Percentiles rank a stretch among this genome's conserved stretches.
phyloP scores from a whole-genome alignment of 2,797 vertebrate species.

The Coregonus sp. region DNA sequence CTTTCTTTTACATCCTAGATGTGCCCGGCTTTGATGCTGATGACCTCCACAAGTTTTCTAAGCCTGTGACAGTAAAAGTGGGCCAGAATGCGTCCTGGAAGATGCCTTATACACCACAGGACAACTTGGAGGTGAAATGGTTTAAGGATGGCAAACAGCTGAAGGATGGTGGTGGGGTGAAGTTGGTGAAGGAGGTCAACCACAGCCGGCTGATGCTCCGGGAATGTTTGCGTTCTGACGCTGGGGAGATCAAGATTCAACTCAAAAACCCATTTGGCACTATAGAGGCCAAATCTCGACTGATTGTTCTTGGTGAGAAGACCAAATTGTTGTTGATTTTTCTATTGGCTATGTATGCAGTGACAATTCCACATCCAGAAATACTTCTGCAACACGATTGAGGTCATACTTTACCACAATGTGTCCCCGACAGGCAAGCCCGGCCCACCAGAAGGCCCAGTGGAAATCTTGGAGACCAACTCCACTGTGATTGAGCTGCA shows the following conservation, averaged over 20 bases:
- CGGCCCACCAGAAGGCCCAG: conserved; percentile 78
- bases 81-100: conserved; percentile 78
- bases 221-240: conserved; percentile 75
- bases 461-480: conserved; percentile 73
- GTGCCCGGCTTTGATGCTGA: conserved; percentile 77
- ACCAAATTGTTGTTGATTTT: too few relatives aligned
- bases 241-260: conserved; percentile 81
- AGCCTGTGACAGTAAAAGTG: conserved; percentile 77
- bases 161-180: conserved; percentile 67
- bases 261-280: conserved; percentile 80
- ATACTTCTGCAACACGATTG: background rate
- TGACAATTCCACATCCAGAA: background rate
- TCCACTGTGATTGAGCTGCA: conserved; percentile 72
- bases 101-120: conserved; percentile 78
- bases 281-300: conserved; percentile 69
- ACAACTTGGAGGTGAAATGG: conserved; percentile 78
- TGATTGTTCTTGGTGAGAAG: conserved; percentile 78
- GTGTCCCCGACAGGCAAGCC: conserved; percentile 77
- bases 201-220: conserved; percentile 78
- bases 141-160: conserved; percentile 77
- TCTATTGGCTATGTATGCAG: background rate
- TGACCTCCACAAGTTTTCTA: conserved; percentile 75
- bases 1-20: conserved; percentile 55
- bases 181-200: conserved; percentile 72
- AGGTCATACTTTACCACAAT: background rate